These are phyloP conservation scores for Etheostoma spectabile DNA, from an alignment of 2,113 vertebrate species.

Conservation along the genomic window DNA sequence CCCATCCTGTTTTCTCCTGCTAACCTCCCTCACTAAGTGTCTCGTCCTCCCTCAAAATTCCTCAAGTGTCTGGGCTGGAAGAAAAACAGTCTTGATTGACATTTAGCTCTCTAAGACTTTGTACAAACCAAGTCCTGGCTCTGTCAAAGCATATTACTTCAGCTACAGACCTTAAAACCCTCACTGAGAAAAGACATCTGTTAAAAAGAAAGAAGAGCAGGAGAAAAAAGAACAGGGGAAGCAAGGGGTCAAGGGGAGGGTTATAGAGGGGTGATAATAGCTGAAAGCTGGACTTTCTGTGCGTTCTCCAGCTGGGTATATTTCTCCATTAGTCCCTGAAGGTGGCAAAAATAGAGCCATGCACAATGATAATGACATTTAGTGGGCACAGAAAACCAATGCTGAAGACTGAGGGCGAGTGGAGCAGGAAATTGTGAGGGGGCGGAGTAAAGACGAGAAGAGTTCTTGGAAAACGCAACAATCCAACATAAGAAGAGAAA, in stretches of 20 bases:
- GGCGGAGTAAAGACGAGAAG: not conserved
- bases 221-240: slow-evolving; percentile 49
- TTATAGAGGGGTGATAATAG: slow-evolving; percentile 69
- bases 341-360: slow-evolving; percentile 44
- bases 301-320: slow-evolving; percentile 67
- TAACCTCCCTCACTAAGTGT: slow-evolving; percentile 56
- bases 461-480: slow-evolving; percentile 10
- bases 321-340: slow-evolving; percentile 44
- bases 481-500: slow-evolving; percentile 3
- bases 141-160: slow-evolving; percentile 80
- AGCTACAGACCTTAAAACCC: slow-evolving; percentile 75
- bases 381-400: slow-evolving; percentile 20
- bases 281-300: slow-evolving; percentile 66
- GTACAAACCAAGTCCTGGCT: slow-evolving; percentile 71
- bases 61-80: slow-evolving; percentile 76
- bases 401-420: not conserved
- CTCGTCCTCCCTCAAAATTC: slow-evolving; percentile 80
- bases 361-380: slow-evolving; percentile 32
- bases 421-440: slow-evolving; percentile 7
- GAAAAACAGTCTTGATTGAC: slow-evolving; percentile 83
- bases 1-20: slow-evolving; percentile 39
- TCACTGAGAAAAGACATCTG: slow-evolving; percentile 73
- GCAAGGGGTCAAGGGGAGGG: slow-evolving; percentile 47
- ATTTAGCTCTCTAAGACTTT: slow-evolving; percentile 79
- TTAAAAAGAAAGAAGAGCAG: slow-evolving; percentile 64